These are phyloP conservation scores for Cyanistes caeruleus DNA, from an alignment of 2,113 vertebrate genomes.

Conservation along the genomic window DNA sequence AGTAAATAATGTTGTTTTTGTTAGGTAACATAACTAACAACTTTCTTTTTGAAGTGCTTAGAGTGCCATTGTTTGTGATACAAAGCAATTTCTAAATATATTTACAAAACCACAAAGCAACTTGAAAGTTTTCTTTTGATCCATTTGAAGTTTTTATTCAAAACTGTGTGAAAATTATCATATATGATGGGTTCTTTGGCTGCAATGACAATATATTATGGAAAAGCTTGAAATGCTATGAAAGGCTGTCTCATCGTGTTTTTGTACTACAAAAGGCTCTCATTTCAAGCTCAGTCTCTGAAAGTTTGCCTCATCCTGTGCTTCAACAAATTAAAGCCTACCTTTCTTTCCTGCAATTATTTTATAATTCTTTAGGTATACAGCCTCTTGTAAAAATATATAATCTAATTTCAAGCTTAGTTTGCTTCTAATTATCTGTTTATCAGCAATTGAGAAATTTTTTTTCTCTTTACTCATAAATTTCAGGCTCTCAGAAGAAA, in stretches of 20 bases:
- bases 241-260: conserved; percentile 50
- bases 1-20: not conserved
- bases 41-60: conserved; percentile 36
- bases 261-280: conserved; percentile 67
- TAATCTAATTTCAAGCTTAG: conserved; percentile 58
- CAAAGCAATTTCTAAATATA: conserved; percentile 47
- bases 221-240: conserved; percentile 61
- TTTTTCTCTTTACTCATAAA: not conserved
- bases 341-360: conserved; percentile 13
- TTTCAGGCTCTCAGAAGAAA: not conserved
- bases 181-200: conserved; percentile 35
- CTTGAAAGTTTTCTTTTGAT: conserved; percentile 58
- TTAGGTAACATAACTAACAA: not conserved
- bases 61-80: conserved; percentile 29
- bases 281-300: conserved; percentile 22
- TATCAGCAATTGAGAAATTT: not conserved
- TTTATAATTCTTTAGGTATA: conserved; percentile 7
- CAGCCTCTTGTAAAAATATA: conserved; percentile 26
- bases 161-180: conserved; percentile 54
- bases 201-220: conserved; percentile 20
- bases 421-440: conserved; percentile 52
- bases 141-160: conserved; percentile 27
- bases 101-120: conserved; percentile 29
- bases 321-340: conserved; percentile 28
- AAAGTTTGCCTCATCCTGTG: conserved; percentile 53